phyloP scores from a whole-genome alignment of 92 coral and sea anemone species.

The Bergia puertoricense region DNA sequence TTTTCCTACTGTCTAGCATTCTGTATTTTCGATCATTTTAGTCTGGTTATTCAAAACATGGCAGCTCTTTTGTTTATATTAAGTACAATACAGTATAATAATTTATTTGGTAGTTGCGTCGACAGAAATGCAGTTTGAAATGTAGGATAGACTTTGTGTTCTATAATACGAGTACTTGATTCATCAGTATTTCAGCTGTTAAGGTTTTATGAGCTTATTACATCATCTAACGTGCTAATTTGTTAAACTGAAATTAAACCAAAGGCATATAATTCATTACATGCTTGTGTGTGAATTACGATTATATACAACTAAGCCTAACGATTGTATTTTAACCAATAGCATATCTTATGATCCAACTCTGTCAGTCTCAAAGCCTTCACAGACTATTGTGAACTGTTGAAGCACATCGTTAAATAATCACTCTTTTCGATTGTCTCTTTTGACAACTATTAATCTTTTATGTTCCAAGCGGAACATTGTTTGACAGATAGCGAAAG shows the following conservation, averaged over 20 bases:
- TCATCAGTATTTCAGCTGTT: not conserved
- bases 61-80: not conserved
- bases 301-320: not conserved
- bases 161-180: too few species aligned
- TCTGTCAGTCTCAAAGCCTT: not conserved
- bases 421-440: not conserved
- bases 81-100: not conserved
- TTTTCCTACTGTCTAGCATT: not conserved
- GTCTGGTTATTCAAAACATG: not conserved
- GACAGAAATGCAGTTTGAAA: not conserved
- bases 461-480: not conserved
- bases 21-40: not conserved
- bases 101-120: not conserved
- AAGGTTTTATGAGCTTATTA: not conserved
- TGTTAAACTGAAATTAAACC: not conserved
- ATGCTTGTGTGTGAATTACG: not conserved
- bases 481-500: not conserved
- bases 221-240: not conserved
- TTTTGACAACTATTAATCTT: conserved; percentile 9
- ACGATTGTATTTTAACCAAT: not conserved
- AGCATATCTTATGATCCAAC: not conserved
- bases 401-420: not conserved
- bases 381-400: not conserved
- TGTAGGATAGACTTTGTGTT: not conserved
- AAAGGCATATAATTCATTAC: too few species aligned